These are phyloP conservation scores for Enteromius trimaculatus DNA, from an alignment of 2,797 vertebrate species.

Conservation along the genomic window DNA sequence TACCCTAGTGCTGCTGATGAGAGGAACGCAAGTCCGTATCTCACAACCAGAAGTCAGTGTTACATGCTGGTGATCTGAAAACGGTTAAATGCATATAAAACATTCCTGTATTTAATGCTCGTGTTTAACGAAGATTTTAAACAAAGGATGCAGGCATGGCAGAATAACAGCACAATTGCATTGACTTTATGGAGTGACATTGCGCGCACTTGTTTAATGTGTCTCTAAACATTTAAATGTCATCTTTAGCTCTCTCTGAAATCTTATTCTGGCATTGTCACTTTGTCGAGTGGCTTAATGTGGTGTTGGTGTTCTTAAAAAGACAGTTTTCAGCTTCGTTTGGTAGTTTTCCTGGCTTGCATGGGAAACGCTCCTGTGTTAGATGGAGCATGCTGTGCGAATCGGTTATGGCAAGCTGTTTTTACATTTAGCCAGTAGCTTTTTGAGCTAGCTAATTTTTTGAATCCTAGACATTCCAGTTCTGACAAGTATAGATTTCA, in stretches of 20 bases:
- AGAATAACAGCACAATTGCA: not conserved
- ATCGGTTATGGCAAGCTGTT: slow-evolving; percentile 10
- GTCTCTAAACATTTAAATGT: not conserved
- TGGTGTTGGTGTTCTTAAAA: not conserved
- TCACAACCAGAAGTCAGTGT: not conserved
- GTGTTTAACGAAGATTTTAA: not conserved
- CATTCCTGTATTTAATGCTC: not conserved
- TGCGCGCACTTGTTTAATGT: not conserved
- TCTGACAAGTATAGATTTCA: not conserved
- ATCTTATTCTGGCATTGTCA: too few species aligned
- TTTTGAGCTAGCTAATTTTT: not conserved
- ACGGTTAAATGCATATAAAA: not conserved
- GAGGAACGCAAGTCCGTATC: slow-evolving; percentile 4
- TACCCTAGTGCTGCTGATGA: slow-evolving; percentile 36
- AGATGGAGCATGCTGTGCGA: not conserved
- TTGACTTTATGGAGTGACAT: slow-evolving; percentile 5
- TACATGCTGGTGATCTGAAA: not conserved
- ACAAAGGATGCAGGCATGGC: not conserved
- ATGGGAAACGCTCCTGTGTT: not conserved
- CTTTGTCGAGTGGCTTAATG: not conserved
- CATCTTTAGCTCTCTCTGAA: not conserved
- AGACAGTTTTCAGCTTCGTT: not conserved
- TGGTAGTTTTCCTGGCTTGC: not conserved
- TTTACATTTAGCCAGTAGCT: not conserved
- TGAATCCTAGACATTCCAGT: not conserved